Conservation (phyloP, 2,113 vertebrate species). For the Cygnus atratus region DNA sequence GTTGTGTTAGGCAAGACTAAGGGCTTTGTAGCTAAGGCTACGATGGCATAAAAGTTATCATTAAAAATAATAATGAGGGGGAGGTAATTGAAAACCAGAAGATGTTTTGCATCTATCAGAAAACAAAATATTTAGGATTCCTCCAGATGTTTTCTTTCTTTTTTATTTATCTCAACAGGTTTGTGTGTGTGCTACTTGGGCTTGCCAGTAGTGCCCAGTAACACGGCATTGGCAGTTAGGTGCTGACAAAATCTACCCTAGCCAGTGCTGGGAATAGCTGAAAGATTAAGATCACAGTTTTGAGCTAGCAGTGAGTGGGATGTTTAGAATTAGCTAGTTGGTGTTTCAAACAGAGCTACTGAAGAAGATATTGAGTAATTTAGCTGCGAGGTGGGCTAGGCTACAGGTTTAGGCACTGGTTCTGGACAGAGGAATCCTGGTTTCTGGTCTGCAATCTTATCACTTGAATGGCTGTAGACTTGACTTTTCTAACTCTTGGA, state of each 20-base stretch:
- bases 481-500: neutral
- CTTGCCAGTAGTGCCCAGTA: neutral
- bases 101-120: neutral
- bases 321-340: neutral
- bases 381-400: neutral
- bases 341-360: neutral
- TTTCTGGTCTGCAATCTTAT: neutral
- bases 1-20: neutral
- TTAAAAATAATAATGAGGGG: neutral
- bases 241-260: neutral
- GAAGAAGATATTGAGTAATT: neutral
- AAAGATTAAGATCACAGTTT: neutral
- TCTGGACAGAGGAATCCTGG: neutral
- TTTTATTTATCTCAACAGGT: neutral
- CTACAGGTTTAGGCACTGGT: neutral
- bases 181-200: neutral
- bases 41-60: neutral
- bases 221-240: neutral
- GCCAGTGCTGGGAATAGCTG: neutral
- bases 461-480: neutral
- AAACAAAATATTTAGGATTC: neutral
- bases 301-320: neutral
- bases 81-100: neutral
- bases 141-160: neutral
- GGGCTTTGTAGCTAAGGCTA: neutral